Base-by-base conservation (phyloP, 2,113 vertebrate species). In the Poeciliopsis retropinna region DNA sequence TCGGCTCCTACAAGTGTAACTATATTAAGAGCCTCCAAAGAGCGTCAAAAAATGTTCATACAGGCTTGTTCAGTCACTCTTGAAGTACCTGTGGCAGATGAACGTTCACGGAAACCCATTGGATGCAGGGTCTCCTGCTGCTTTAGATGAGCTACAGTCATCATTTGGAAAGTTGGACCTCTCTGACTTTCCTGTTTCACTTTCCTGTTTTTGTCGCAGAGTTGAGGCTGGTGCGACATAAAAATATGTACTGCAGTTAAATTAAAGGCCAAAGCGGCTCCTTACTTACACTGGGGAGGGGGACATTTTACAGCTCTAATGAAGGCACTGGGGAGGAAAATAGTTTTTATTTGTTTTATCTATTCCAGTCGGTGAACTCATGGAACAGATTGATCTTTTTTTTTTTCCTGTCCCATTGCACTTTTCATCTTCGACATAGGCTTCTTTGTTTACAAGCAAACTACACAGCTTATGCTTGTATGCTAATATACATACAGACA, bases 21-120 rank as follows among this genome's bases (percentile, higher is more conserved):
- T 88, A 83, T 85, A 88, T 91, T 83, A 78, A 81, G 88, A 82
- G 89, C 88, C 89, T 81, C 78, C 67, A 89, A 87, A 89, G 83
- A 86, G 76, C 13, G 69, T 79, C 75, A 83, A 85, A 78, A 81
- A 82, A 79, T 74, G 80, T 93, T 91, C 91, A 91, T 91, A 91
- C 89, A 83, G 80, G 80, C 74, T n/a, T 11, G 70, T 85, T 92
- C 86, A 92, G 86, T 91, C 90, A 92, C 80, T 57, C 8, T 85
- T 67, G 81, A 87, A 91, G 84, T 83, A 77, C 84, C 78, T 76
- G 73, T 88, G 75, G 85, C 89, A 85, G 86, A 67, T 79, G 79
- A 81, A 87, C 85, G 85, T 90, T 89, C 85, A 82, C 85, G 78
- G 80, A 91, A 92, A 80, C 81, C 84, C 78, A 84, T 87, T 85